A percentile compares a stretch with the other conserved stretches of the same genome.
phyloP scores from a whole-genome alignment of 2,797 vertebrate genomes.

The Silurus lanzhouensis region DNA sequence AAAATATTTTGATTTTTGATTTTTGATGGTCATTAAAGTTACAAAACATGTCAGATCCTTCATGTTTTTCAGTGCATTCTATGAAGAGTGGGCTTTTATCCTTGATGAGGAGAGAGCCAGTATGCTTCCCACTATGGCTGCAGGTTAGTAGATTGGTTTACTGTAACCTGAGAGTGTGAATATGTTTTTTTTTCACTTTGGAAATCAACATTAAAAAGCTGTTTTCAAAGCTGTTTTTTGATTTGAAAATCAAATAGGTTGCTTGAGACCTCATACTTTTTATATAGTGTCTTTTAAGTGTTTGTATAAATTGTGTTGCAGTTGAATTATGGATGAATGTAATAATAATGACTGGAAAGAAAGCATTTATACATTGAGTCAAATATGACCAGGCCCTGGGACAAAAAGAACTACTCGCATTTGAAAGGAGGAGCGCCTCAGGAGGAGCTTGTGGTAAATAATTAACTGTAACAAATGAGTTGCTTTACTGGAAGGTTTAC shows the following conservation, averaged over 20 bases:
- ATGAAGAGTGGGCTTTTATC: slow-evolving; percentile 97
- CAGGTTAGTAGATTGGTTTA: slow-evolving; percentile 76
- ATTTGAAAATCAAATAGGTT: not conserved
- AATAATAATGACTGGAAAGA: not conserved
- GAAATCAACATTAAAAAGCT: not conserved
- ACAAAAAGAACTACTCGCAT: not conserved
- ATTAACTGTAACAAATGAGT: not conserved
- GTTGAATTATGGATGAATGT: not conserved
- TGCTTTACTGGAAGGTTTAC: not conserved
- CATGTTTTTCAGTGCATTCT: slow-evolving; percentile 81
- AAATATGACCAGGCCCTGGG: too few relatives aligned
- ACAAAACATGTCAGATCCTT: not conserved
- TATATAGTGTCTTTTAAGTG: not conserved
- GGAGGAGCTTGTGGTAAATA: not conserved
- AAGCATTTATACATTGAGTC: not conserved
- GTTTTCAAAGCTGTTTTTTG: too few relatives aligned
- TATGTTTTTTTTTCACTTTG: slow-evolving; percentile 24
- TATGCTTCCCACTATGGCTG: slow-evolving; percentile 98
- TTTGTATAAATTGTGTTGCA: not conserved
- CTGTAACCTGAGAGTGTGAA: slow-evolving; percentile 3
- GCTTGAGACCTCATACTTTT: not conserved
- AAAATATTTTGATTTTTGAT: too few relatives aligned
- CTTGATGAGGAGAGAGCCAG: slow-evolving; percentile 94
- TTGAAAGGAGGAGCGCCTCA: not conserved
- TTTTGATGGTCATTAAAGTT: too few relatives aligned